These are phyloP conservation scores for Hypomecis punctinalis DNA, from an alignment of 2,888 invertebrate species.

Conservation along the genomic window DNA sequence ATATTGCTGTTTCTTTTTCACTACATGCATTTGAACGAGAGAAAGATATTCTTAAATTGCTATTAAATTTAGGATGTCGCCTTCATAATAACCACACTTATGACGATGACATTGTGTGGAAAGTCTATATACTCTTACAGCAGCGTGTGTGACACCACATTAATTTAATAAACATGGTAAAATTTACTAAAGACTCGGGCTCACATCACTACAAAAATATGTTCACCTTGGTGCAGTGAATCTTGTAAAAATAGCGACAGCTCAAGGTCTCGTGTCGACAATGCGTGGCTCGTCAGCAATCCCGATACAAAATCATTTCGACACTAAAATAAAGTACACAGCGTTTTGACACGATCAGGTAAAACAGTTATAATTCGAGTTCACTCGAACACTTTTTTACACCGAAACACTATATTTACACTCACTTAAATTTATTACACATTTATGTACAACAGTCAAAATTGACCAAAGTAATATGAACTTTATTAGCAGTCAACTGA, in stretches of 20 bases:
- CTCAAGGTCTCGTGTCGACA: conserved; percentile 4
- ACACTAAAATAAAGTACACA: conserved; percentile 1
- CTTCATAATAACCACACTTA: too few relatives aligned
- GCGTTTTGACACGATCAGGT: background rate
- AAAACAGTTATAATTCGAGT: background rate
- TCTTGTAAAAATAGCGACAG: conserved; percentile 14
- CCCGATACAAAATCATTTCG: background rate
- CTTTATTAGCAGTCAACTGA: too few relatives aligned
- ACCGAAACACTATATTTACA: too few relatives aligned
- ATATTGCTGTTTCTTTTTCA: too few relatives aligned
- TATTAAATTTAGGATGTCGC: too few relatives aligned
- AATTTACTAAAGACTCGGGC: background rate
- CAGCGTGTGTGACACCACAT: background rate
- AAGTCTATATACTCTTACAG: background rate
- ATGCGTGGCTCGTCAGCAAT: background rate
- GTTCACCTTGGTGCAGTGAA: conserved; percentile 29
- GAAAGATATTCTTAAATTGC: too few relatives aligned
- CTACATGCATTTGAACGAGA: too few relatives aligned
- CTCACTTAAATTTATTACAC: too few relatives aligned
- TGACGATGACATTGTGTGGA: background rate
- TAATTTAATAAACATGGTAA: background rate
- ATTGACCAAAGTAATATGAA: background rate
- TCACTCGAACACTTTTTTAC: background rate
- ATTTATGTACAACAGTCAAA: background rate
- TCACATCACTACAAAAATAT: conserved; percentile 10